Percentiles rank a stretch among this genome's conserved stretches.
Conservation (phyloP, 2,113 vertebrate species). For the Morone chrysops region DNA sequence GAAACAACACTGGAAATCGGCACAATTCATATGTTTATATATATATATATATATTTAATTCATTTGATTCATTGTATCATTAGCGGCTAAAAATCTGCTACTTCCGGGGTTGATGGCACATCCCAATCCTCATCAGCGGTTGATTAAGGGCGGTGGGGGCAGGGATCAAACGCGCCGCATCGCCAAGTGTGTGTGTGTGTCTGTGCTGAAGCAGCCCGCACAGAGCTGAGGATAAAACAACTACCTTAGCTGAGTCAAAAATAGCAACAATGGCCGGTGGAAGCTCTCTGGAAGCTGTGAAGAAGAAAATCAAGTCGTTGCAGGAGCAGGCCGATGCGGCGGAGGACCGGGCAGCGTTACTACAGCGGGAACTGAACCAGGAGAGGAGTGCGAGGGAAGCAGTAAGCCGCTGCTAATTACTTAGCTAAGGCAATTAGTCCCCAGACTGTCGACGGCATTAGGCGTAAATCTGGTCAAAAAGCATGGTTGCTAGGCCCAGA, state of each 20-base stretch:
- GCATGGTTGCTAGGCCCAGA: slow-evolving; percentile 68
- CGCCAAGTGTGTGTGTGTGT: slow-evolving; percentile 51
- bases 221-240: slow-evolving; percentile 9
- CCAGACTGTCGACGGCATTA: slow-evolving; percentile 65
- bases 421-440: slow-evolving; percentile 75
- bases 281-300: slow-evolving; percentile 92
- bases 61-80: background rate
- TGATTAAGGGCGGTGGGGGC: slow-evolving; percentile 78
- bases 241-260: slow-evolving; percentile 44
- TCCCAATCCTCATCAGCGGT: slow-evolving; percentile 78
- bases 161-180: slow-evolving; percentile 76
- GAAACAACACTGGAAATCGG: rapidly evolving
- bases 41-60: no score
- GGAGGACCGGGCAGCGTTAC: slow-evolving; percentile 87
- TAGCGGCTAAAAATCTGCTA: slow-evolving; percentile 38
- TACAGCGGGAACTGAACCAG: slow-evolving; percentile 90
- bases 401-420: slow-evolving; percentile 84
- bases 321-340: slow-evolving; percentile 92
- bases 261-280: slow-evolving; percentile 86
- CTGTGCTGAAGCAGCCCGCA: slow-evolving; percentile 24
- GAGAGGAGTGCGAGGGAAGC: slow-evolving; percentile 90
- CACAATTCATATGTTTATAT: background rate
- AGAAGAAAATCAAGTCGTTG: slow-evolving; percentile 92
- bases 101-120: slow-evolving; percentile 80
- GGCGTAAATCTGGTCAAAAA: slow-evolving; percentile 75